These are phyloP conservation scores for Muricea muricata DNA, from an alignment of 92 coral and sea anemone species.

Conservation along the genomic window DNA sequence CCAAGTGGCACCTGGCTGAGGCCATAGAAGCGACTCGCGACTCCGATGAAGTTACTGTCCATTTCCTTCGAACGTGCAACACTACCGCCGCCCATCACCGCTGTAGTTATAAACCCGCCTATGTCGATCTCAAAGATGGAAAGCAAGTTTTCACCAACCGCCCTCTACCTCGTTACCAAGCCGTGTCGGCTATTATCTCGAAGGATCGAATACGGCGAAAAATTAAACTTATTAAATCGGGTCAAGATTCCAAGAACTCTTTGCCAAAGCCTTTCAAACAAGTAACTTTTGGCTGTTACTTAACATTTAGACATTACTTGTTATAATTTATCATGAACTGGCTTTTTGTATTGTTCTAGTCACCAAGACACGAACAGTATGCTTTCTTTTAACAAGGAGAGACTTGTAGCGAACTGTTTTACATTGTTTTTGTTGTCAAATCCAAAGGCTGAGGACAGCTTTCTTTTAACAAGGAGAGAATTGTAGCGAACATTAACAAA, in stretches of 20 bases:
- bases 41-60: constrained; percentile 11
- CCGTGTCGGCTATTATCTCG: not conserved
- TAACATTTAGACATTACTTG: not conserved
- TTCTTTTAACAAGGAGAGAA: too few species aligned
- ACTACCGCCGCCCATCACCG: constrained; percentile 1
- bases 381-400: too few species aligned
- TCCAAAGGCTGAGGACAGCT: too few species aligned
- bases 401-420: too few species aligned
- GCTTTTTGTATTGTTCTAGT: not conserved
- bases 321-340: not conserved
- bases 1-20: constrained; percentile 1
- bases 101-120: constrained; percentile 5
- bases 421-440: too few species aligned
- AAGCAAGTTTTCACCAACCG: constrained; percentile 1
- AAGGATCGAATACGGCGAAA: not conserved
- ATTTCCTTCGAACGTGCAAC: not conserved
- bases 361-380: too few species aligned
- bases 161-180: constrained; percentile 26
- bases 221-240: not conserved
- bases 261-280: not conserved
- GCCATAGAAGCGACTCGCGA: constrained; percentile 26
- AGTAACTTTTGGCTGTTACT: not conserved
- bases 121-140: too few species aligned
- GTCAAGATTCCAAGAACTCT: not conserved
- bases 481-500: too few species aligned